A percentile compares a stretch with the other conserved stretches of the same genome.
Conservation (phyloP, 2,888 invertebrate species). For the Phaedon cochleariae region DNA sequence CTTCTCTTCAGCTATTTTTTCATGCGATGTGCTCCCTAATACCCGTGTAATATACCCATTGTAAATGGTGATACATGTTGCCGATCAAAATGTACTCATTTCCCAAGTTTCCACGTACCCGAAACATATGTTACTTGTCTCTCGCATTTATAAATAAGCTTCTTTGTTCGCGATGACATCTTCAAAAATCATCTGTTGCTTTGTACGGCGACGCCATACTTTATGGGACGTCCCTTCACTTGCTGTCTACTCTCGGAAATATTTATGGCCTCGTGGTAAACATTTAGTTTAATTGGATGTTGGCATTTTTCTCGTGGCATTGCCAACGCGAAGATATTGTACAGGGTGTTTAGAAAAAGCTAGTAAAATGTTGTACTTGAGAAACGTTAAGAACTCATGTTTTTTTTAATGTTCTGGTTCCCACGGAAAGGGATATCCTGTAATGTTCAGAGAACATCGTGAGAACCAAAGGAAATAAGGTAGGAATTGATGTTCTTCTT, state of each 20-base stretch:
- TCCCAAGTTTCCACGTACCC: background rate
- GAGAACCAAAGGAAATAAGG: no score
- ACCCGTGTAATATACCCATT: no score
- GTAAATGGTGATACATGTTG: no score
- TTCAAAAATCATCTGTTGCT: constrained; percentile 33
- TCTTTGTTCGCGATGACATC: constrained; percentile 46
- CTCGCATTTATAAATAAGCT: constrained; percentile 48
- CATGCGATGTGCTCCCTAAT: no score
- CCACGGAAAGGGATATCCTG: no score
- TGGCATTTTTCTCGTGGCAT: constrained; percentile 7
- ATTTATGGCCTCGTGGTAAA: constrained; percentile 16
- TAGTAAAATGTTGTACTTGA: no score
- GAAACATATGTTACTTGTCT: constrained; percentile 47
- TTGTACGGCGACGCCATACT: constrained; percentile 20
- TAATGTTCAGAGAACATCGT: no score
- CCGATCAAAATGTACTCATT: background rate
- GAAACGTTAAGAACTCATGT: no score
- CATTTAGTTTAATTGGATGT: constrained; percentile 21
- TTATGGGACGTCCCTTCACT: constrained; percentile 13
- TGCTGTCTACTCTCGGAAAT: constrained; percentile 18
- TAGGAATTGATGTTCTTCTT: no score
- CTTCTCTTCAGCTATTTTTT: no score
- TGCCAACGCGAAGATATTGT: constrained; percentile 4
- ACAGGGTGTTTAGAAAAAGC: no score
- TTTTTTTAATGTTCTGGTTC: no score